These are phyloP conservation scores for Perccottus glenii DNA, from an alignment of 2,113 vertebrate genomes.

Conservation along the genomic window DNA sequence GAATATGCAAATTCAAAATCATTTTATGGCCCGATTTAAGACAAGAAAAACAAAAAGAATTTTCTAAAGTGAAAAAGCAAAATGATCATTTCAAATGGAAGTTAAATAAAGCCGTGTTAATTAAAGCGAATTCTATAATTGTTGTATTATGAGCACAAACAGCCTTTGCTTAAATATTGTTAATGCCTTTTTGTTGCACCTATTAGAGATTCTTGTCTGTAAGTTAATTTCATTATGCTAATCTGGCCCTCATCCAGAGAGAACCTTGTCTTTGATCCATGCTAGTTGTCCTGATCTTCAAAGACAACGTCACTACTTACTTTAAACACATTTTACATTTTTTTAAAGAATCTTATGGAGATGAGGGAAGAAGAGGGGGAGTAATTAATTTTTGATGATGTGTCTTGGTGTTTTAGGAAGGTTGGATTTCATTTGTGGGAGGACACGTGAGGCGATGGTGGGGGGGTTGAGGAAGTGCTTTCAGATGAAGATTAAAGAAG, in stretches of 20 bases:
- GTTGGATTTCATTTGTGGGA: slow-evolving; percentile 88
- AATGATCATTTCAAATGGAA: slow-evolving; percentile 28
- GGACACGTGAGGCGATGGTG: slow-evolving; percentile 76
- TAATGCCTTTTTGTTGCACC: slow-evolving; percentile 97
- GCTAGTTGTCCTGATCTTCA: slow-evolving; percentile 99
- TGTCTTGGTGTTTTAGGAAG: slow-evolving; percentile 88
- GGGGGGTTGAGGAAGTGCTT: slow-evolving; percentile 51
- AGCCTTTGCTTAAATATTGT: slow-evolving; percentile 98
- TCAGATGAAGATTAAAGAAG: slow-evolving; percentile 99
- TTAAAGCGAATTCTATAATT: slow-evolving; percentile 97
- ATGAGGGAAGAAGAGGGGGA: slow-evolving; percentile 86
- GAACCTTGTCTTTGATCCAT: slow-evolving; percentile 99
- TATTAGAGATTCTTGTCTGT: slow-evolving; percentile 99
- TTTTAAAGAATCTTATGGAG: slow-evolving; percentile 98
- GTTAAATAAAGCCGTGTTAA: slow-evolving; percentile 97
- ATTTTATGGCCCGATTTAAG: slow-evolving; percentile 71
- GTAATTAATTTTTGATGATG: slow-evolving; percentile 99
- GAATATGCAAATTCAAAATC: slow-evolving; percentile 75
- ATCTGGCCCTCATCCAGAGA: slow-evolving; percentile 96
- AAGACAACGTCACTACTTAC: slow-evolving; percentile 99
- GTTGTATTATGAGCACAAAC: slow-evolving; percentile 98
- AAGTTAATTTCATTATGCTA: slow-evolving; percentile 99
- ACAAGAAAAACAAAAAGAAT: slow-evolving; percentile 58
- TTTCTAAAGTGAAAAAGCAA: slow-evolving; percentile 25
- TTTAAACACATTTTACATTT: slow-evolving; percentile 99